Base-by-base conservation (phyloP, 2,113 vertebrate genomes). In the Tauraco erythrolophus region DNA sequence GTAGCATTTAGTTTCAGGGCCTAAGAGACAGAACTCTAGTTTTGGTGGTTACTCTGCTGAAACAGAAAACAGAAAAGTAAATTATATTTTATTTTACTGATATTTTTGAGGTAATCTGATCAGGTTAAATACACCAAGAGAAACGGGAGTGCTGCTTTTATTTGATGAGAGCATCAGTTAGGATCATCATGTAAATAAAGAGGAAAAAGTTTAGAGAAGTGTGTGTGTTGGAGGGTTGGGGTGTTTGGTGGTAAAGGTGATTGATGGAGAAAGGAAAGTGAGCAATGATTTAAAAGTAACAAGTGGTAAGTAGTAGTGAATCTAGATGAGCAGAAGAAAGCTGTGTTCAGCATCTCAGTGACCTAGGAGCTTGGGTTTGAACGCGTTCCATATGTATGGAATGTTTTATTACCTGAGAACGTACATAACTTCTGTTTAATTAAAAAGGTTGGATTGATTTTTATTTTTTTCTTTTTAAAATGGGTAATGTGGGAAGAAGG, bases 1-100 rank as follows among this genome's bases (percentile, higher is more conserved):
- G 95, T 97, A 85, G 79, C 93, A 64, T 94, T 97, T 93, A 92
- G 98, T 98, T 98, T 98, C 98, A 98, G 98, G 92, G 98, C 95
- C 97, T 91, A 92, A 90, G 94, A 98, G 95, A 95, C 72, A 95
- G 97, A 96, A 98, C 72, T 88, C 89, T 96, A 97, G 97, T 98
- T 98, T 98, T 98, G 96, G 98, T 98, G 98, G 98, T 98, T 98
- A 98, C 95, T 88, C 11, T 97, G 84, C 88, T 98, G 98, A 98
- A 98, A 98, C 97, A 98, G 98, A 98, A 98, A 98, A 98, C 92
- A 97, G 95, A 98, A 94, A 97, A 96, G 51, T 97, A 91, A 87
- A 94, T 96, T 79, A 89, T 80, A 64, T 92, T 93, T 97, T 97
- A 97, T 92, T 97, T 84, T 94, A 51, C 54, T 77, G 71, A 33